Base-by-base conservation (phyloP, 2,888 invertebrate genomes). In the Watsonalla binaria region DNA sequence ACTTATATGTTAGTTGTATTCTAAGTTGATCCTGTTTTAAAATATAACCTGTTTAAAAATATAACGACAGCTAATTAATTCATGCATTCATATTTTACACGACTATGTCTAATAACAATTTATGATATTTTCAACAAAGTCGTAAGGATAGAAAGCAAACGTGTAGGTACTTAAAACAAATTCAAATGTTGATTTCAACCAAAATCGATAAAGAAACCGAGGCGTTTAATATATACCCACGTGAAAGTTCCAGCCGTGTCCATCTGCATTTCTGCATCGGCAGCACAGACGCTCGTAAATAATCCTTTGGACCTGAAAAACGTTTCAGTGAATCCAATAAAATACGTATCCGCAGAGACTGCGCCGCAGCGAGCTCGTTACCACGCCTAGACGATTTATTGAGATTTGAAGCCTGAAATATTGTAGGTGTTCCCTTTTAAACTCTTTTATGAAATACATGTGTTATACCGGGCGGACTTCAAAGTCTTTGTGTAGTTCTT, bases 311-410 rank as follows among this genome's bases (percentile, higher is more conserved):
- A 86, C 85, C 86, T 87, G 90, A 89, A 90, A 90, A 90, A 88
- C 89, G 90, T 90, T 90, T 88, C 88, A 86, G 82, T 87, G 86
- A 88, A 89, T 90, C 90, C 89, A 90, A 90, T 90, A 90, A 90
- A 90, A 89, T 89, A 90, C 89, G 89, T 88, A 90, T 90, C 90
- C 90, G 88, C 86, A 88, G 87, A 87, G 89, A 86, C 82, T 86
- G 80, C 86, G 88, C 87, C 88, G 87, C 88, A 87, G 82, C 76
- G 89, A 83, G 88, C 88, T 88, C 89, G 90, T 89, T 89, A 89
- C 90, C 85, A 86, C 85, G 87, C 89, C 90, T 85, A 87, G 85
- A 83, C 86, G 90, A 90, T 90, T 90, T 90, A 90, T 90, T 85
- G 89, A 90, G 89, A 90, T 90, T 88, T 90, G 90, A 89, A 86